Evolutionary conservation across 2,113 vertebrate genomes (phyloP).

Genomic region (Hippocampus comes): DNA sequence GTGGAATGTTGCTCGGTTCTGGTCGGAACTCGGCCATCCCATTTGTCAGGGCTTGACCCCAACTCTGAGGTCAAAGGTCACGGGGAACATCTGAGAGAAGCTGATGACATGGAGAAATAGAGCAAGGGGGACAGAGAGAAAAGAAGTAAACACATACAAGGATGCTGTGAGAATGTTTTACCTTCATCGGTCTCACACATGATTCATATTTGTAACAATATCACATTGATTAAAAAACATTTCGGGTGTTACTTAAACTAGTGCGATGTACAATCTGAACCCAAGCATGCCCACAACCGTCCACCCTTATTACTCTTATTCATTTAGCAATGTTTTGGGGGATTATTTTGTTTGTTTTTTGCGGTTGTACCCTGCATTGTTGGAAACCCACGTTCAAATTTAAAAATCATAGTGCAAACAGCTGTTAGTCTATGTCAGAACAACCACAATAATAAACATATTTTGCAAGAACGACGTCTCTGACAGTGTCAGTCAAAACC

Average conservation of each 20-base stretch:
- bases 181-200: slow-evolving; percentile 32
- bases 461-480: neutral
- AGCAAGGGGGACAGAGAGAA: neutral
- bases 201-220: slow-evolving; percentile 4
- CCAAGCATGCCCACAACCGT: slow-evolving; percentile 22
- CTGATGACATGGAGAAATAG: slow-evolving; percentile 30
- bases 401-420: neutral
- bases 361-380: neutral
- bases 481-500: neutral
- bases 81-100: slow-evolving; percentile 60
- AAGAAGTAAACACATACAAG: slow-evolving; percentile 41
- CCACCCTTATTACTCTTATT: slow-evolving; percentile 34
- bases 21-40: slow-evolving; percentile 57
- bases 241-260: no score
- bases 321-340: no score
- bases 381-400: neutral
- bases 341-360: neutral
- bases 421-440: neutral
- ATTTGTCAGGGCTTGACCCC: slow-evolving; percentile 70
- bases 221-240: no score
- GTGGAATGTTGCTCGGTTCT: slow-evolving; percentile 69
- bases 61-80: slow-evolving; percentile 49
- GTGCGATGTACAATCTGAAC: no score
- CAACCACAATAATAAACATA: neutral
- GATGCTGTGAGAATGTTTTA: slow-evolving; percentile 28